These are phyloP conservation scores for Silurus asotus DNA, from an alignment of 2,113 vertebrate genomes.

Conservation along the genomic window DNA sequence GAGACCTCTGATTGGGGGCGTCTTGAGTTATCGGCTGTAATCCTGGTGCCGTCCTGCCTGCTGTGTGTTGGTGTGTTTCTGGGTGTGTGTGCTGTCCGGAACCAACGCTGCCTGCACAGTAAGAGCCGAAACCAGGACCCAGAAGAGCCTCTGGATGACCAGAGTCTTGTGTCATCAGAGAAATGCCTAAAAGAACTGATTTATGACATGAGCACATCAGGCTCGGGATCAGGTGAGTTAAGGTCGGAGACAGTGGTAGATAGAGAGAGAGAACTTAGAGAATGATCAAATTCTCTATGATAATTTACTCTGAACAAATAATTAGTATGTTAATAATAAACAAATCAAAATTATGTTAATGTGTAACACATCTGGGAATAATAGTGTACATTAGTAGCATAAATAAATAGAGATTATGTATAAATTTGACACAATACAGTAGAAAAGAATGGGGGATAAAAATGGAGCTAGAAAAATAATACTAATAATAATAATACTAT, in stretches of 20 bases:
- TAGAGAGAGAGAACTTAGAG: background rate
- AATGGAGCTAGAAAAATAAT: no score
- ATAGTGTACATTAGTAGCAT: background rate
- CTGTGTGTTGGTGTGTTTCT: constrained; percentile 73
- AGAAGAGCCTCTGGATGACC: constrained; percentile 84
- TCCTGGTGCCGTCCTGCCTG: constrained; percentile 79
- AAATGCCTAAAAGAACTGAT: constrained; percentile 91
- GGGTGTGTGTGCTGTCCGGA: constrained; percentile 66
- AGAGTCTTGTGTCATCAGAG: constrained; percentile 75
- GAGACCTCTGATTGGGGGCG: constrained; percentile 61
- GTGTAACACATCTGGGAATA: background rate
- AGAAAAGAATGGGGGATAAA: no score
- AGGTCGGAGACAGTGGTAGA: background rate
- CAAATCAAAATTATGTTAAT: background rate
- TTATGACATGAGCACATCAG: constrained; percentile 89
- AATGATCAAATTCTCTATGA: background rate
- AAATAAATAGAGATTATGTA: background rate
- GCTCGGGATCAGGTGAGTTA: constrained; percentile 88
- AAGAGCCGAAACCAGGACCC: constrained; percentile 73
- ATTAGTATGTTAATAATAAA: background rate
- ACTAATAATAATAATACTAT: no score
- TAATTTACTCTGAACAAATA: background rate
- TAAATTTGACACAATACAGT: no score
- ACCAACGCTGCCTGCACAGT: constrained; percentile 67
- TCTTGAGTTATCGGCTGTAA: constrained; percentile 69